Evolutionary conservation across 2,113 vertebrate species (phyloP), one percentile per base, ranked within the genome.

Genomic region (Chloebia gouldiae): DNA sequence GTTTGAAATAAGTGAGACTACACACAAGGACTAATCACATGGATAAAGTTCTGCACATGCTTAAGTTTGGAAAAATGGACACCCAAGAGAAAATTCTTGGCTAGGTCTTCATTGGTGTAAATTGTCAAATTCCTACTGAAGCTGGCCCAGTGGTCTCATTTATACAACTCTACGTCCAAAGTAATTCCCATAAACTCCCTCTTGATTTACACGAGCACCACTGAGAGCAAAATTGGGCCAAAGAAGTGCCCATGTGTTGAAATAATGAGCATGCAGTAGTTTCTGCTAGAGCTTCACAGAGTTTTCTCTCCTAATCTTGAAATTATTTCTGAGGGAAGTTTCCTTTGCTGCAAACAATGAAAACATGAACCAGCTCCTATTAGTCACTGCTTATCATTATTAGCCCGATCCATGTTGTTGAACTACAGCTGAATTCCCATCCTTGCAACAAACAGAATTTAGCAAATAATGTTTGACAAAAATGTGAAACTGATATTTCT

Each of bases 391-490:
- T 92, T 79, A 65, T 88, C 79, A 49, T 83, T 92, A 94, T 96
- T 95, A 81, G 77, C 53, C 39, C 14, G 7, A 54, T 84, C 78
- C 40, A 0, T 61, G 91, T 93, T 94, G 93, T 92, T 97, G 94
- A 87, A 79, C 94, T 91, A 92, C 94, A 90, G 63, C 81, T 85
- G 95, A 95, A 90, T 95, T 96, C 95, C 72, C 93, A 83, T 87
- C 93, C 94, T 86, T 90, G 94, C 89, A 95, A 97, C 93, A 95
- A 97, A 95, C 91, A 96, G 86, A 93, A 88, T 86, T 83, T 92
- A 97, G 93, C 97, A 97, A 97, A 96, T 96, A 95, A 65, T 81
- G 94, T 84, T 94, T 97, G 97, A 98, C 97, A 94, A 97, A 97
- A 97, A 97, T 66, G 95, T 59, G 95, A 96, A 95, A 85, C 95